Evolutionary conservation across 2,888 invertebrate species (phyloP).

Genomic region (Scaptomyza polygonia): DNA sequence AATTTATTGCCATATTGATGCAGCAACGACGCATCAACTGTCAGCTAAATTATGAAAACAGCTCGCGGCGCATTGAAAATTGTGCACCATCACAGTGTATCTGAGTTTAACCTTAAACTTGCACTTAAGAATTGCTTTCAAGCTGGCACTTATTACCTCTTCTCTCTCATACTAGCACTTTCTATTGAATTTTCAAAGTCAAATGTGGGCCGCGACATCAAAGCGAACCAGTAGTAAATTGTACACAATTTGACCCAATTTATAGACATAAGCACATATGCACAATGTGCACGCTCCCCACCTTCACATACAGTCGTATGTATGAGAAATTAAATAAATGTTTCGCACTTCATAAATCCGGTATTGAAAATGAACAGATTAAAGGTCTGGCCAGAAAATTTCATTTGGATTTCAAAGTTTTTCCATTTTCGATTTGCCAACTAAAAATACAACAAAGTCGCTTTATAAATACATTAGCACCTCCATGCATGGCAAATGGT

Average conservation of each 20-base stretch:
- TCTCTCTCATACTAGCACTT: not conserved
- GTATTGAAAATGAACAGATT: conserved; percentile 75
- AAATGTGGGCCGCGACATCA: conserved; percentile 56
- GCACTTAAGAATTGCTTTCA: conserved; percentile 21
- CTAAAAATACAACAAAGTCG: conserved; percentile 71
- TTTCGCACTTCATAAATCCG: conserved; percentile 77
- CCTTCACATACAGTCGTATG: not conserved
- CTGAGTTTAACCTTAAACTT: conserved; percentile 13
- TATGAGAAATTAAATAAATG: conserved; percentile 69
- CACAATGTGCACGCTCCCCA: not conserved
- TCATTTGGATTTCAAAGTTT: conserved; percentile 6
- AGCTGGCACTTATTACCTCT: not conserved
- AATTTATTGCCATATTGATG: conserved; percentile 71
- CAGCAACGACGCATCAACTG: conserved; percentile 56
- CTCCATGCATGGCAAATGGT: conserved; percentile 47
- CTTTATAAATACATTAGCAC: conserved; percentile 79
- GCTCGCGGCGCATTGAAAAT: conserved; percentile 17
- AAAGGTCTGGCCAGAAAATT: conserved; percentile 46
- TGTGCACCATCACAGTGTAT: not conserved
- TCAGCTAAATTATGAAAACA: conserved; percentile 67
- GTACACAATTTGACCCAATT: conserved; percentile 65
- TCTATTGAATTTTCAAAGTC: conserved; percentile 44
- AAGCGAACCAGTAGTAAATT: conserved; percentile 52
- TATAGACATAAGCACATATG: conserved; percentile 36
- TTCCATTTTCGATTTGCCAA: conserved; percentile 26